Evolutionary conservation across 2,797 vertebrate genomes (phyloP).

Genomic region (Pteronotus mesoamericanus): DNA sequence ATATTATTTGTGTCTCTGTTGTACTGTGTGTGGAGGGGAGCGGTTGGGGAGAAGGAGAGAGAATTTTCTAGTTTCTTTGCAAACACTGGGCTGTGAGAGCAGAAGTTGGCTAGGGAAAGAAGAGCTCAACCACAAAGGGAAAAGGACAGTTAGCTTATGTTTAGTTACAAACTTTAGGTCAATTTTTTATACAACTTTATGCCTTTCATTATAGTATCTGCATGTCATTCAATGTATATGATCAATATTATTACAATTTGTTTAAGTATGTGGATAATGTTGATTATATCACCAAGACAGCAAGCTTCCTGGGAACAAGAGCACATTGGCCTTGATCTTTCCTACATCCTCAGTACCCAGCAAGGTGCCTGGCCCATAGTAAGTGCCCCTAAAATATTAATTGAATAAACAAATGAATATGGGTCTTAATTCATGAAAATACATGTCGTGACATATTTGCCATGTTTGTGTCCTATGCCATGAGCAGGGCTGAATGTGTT

Average conservation of each 20-base stretch:
- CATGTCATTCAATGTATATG: background rate
- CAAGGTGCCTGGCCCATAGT: too few species aligned
- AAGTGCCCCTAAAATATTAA: background rate
- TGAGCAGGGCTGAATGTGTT: background rate
- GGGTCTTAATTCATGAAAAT: background rate
- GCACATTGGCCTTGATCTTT: background rate
- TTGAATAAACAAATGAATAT: background rate
- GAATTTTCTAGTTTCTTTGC: background rate
- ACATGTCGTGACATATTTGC: background rate
- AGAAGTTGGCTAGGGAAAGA: background rate
- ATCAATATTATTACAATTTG: background rate
- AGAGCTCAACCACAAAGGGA: background rate
- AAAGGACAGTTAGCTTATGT: background rate
- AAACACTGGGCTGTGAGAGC: background rate
- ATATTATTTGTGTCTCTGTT: background rate
- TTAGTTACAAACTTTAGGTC: background rate
- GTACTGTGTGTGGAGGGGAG: background rate
- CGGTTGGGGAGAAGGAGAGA: background rate
- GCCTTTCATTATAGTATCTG: background rate
- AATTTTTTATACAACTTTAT: background rate
- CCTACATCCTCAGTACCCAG: background rate
- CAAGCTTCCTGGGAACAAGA: background rate
- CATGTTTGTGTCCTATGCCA: background rate
- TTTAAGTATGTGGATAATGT: background rate
- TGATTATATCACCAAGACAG: background rate